These are phyloP conservation scores for Otus sunia DNA, from an alignment of 2,113 vertebrate species.

Conservation along the genomic window DNA sequence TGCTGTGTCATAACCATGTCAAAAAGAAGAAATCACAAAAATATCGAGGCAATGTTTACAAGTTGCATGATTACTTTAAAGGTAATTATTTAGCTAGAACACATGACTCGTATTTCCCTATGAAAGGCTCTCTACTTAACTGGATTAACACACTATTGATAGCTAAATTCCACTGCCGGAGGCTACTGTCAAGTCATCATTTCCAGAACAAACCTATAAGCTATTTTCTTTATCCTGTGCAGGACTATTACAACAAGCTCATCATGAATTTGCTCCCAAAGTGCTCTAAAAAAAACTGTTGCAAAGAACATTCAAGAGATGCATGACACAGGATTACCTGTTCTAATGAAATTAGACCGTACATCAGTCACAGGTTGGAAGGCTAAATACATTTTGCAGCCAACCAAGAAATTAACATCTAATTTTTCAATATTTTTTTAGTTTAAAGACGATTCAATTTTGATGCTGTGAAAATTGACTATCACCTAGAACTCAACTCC, in stretches of 20 bases:
- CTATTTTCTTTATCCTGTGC: conserved; percentile 64
- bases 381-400: neutral
- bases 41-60: conserved; percentile 44
- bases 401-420: neutral
- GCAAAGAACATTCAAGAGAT: conserved; percentile 63
- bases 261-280: conserved; percentile 62
- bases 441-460: neutral
- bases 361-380: neutral
- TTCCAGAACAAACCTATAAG: conserved; percentile 77
- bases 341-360: neutral
- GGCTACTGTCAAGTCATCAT: conserved; percentile 68
- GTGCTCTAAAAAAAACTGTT: conserved; percentile 44
- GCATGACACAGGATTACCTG: conserved; percentile 51
- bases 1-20: conserved; percentile 8
- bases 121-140: conserved; percentile 54
- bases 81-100: conserved; percentile 56
- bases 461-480: neutral
- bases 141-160: conserved; percentile 68
- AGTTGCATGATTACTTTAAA: conserved; percentile 40
- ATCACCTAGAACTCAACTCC: rapidly evolving
- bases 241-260: conserved; percentile 54
- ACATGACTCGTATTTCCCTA: conserved; percentile 66
- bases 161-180: conserved; percentile 45
- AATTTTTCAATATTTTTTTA: neutral
- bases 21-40: conserved; percentile 23